A percentile compares a stretch with the other conserved stretches of the same genome.
Conservation (phyloP, 2,888 invertebrate species). For the Lasioglossum zephyrum region DNA sequence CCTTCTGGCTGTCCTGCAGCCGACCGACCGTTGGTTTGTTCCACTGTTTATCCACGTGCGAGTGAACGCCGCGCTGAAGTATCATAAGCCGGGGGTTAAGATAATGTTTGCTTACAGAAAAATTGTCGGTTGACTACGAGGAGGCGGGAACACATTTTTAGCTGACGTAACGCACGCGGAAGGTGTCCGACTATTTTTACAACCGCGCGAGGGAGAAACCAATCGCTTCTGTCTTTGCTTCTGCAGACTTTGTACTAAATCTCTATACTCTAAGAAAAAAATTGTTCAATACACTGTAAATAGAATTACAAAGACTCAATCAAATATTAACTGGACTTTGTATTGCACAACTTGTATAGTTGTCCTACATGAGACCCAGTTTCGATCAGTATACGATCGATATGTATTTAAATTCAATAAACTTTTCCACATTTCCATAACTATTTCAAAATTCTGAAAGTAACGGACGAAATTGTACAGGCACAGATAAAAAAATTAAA, state of each 20-base stretch:
- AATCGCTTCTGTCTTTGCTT: not conserved
- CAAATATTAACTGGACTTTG: not conserved
- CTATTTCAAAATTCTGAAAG: no score
- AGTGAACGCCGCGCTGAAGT: conserved; percentile 48
- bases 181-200: conserved; percentile 39
- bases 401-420: no score
- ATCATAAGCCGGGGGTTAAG: conserved; percentile 52
- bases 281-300: not conserved
- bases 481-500: no score
- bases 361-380: no score
- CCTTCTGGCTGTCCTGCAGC: conserved; percentile 22
- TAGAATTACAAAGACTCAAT: not conserved
- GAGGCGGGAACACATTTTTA: conserved; percentile 11
- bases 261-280: not conserved
- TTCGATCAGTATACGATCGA: no score
- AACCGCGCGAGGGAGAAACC: conserved; percentile 5
- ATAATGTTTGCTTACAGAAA: conserved; percentile 62
- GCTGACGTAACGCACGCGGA: conserved; percentile 40
- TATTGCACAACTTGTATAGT: no score
- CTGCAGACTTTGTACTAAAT: not conserved
- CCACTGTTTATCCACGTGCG: conserved; percentile 64
- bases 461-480: no score
- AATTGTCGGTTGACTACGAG: conserved; percentile 43
- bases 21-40: not conserved
- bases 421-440: no score